Base-by-base conservation (phyloP, 2,797 vertebrate genomes). In the Smutsia gigantea region DNA sequence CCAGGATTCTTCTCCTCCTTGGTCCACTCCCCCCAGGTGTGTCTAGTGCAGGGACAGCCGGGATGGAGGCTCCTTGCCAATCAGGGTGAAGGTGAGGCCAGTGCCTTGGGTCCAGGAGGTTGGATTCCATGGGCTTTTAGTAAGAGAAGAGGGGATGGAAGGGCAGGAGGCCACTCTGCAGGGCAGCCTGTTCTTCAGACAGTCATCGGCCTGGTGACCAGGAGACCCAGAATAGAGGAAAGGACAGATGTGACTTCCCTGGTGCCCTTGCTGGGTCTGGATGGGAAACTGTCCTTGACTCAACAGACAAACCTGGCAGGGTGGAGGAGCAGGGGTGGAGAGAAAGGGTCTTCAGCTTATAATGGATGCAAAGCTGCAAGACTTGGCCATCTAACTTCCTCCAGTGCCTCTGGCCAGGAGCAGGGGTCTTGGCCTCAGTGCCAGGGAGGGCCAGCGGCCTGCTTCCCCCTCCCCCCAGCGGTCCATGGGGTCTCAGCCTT, bases 401-500 rank as follows among this genome's bases (percentile, higher is more conserved):
- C 85, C 27, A 3, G 59, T 61, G 79, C 78, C 90, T 83, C 49
- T 31, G 51, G 86, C 90, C 18, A 2, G 46, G 87, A 78, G 46
- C 68, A 25, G 66, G 74, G 37, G n/a, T 69, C 72, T 17, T 0
- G 0, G 72, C 83, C 93, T 79, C 42, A 1, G 55, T 25, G 71
- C 42, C 82, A 18, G 49, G 49, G 78, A 17, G 49, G 42, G 49
- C 2, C 90, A 27, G 64, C 61, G 79, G 19, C 39, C 66, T 9
- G 25, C 89, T 8, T 11, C 53, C 51, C 72, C 34, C 61, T 59
- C 57, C 89, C 66, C 82, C 90, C 83, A 12, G 49, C 29, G 49
- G 90, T 83, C 87, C 85, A 2, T 0, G 0, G 93, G 97, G 97
- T 86, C 96, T 92, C 93, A 97, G 68, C 94, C 98, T 97, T 94